phyloP scores from a whole-genome alignment of 1,140 invertebrate genomes.

The Meloidogyne floridensis region DNA sequence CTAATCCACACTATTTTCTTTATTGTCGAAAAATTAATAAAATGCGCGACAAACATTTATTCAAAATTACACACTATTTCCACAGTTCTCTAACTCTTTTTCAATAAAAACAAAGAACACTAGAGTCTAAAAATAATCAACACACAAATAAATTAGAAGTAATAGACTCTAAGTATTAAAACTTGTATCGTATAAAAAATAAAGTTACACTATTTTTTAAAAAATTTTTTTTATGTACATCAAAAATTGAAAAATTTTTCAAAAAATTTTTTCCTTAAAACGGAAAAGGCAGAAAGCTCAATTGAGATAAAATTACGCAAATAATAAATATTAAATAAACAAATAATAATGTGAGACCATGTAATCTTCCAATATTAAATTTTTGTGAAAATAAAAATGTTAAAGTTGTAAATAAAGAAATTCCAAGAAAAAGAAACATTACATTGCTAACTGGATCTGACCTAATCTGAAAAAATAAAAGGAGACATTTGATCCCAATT shows the following conservation, averaged over 20 bases:
- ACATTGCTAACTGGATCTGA: conserved; percentile 66
- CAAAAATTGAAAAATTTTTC: neutral
- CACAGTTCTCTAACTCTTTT: too few species aligned
- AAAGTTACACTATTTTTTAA: too few species aligned
- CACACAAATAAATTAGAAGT: too few species aligned
- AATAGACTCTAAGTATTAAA: too few species aligned
- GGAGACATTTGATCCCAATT: conserved; percentile 40
- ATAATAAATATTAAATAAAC: conserved; percentile 68
- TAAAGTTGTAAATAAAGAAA: conserved; percentile 67
- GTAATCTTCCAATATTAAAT: conserved; percentile 66
- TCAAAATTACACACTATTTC: too few species aligned
- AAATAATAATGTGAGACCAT: conserved; percentile 67
- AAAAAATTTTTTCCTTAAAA: neutral
- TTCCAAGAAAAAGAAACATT: conserved; percentile 66
- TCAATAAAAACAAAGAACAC: too few species aligned
- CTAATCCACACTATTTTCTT: too few species aligned
- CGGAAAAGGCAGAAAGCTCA: neutral
- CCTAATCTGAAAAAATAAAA: conserved; percentile 61
- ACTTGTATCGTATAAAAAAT: too few species aligned
- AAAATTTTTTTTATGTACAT: too few species aligned
- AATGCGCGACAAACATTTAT: too few species aligned
- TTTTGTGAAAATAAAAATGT: conserved; percentile 60
- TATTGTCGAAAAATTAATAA: too few species aligned
- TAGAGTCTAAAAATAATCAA: too few species aligned
- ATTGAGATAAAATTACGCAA: conserved; percentile 47